phyloP scores from a whole-genome alignment of 2,113 vertebrate species.

The Vulpes ferrilata region DNA sequence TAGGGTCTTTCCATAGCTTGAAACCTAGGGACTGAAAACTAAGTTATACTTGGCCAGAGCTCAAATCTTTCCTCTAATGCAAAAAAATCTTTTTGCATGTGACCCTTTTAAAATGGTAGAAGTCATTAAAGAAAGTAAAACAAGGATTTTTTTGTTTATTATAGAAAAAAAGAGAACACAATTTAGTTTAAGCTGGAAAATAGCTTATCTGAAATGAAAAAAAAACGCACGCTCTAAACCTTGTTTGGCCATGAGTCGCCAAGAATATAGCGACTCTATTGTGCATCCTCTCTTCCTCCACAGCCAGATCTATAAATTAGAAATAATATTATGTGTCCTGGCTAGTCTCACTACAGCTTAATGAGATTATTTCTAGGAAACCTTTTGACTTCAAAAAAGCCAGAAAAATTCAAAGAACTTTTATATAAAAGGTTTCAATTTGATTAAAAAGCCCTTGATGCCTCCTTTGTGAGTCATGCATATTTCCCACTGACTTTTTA shows the following conservation, averaged over 20 bases:
- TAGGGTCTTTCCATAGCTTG: background rate
- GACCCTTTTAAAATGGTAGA: background rate
- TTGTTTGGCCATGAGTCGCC: conserved; percentile 1
- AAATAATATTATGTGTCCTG: conserved; percentile 77
- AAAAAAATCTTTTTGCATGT: background rate
- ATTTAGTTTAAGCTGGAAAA: conserved; percentile 46
- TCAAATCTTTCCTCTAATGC: background rate
- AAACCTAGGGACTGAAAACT: conserved; percentile 37
- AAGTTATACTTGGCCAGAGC: background rate
- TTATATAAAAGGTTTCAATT: conserved; percentile 69
- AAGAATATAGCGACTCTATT: conserved; percentile 38
- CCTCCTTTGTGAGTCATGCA: conserved; percentile 53
- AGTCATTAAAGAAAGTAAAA: conserved; percentile 8
- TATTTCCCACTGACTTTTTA: conserved; percentile 63
- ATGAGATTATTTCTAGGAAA: conserved; percentile 76
- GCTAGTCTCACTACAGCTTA: conserved; percentile 67
- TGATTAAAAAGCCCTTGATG: conserved; percentile 57
- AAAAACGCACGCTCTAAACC: background rate
- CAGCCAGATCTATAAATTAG: conserved; percentile 68
- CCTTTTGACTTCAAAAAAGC: conserved; percentile 61
- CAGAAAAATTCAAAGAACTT: conserved; percentile 73
- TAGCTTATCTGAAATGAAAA: conserved; percentile 26
- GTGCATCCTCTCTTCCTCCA: conserved; percentile 8
- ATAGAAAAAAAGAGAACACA: conserved; percentile 48
- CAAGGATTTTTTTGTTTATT: conserved; percentile 8